phyloP scores from a whole-genome alignment of 2,888 invertebrate species.

The Acanthoscelides obtectus region DNA sequence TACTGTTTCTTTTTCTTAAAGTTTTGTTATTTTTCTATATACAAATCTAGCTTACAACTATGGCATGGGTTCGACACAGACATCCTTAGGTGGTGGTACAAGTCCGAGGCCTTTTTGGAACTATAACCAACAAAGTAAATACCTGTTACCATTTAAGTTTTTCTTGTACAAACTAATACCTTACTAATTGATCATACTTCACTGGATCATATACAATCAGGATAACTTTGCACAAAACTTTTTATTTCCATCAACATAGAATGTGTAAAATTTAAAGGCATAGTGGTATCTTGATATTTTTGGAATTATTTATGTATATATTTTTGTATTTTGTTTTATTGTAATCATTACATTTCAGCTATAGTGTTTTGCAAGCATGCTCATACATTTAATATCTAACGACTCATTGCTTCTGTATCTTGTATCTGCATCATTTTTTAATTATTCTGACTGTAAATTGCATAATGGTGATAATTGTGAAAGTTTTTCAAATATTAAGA shows the following conservation, averaged over 20 bases:
- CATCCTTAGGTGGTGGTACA: slow-evolving; percentile 56
- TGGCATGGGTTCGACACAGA: slow-evolving; percentile 48
- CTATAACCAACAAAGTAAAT: slow-evolving; percentile 47
- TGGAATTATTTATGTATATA: not conserved
- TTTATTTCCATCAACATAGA: too few relatives aligned
- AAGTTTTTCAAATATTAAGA: too few relatives aligned
- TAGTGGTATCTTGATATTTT: not conserved
- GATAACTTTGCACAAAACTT: too few relatives aligned
- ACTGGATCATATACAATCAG: not conserved
- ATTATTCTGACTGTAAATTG: not conserved
- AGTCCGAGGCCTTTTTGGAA: slow-evolving; percentile 47
- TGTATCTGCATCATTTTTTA: not conserved
- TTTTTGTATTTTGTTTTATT: not conserved
- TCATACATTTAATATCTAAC: not conserved
- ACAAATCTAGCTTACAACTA: slow-evolving; percentile 51
- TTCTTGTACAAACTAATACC: slow-evolving; percentile 6
- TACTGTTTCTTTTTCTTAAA: not conserved
- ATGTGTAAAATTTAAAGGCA: not conserved
- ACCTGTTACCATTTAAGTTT: slow-evolving; percentile 23
- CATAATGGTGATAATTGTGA: not conserved
- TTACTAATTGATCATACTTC: not conserved
- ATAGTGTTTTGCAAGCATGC: not conserved
- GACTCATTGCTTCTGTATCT: not conserved
- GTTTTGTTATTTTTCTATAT: slow-evolving; percentile 24
- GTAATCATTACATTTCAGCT: not conserved